These are phyloP conservation scores for Camponotus vicinus DNA, from an alignment of 1,140 invertebrate species.

Conservation along the genomic window DNA sequence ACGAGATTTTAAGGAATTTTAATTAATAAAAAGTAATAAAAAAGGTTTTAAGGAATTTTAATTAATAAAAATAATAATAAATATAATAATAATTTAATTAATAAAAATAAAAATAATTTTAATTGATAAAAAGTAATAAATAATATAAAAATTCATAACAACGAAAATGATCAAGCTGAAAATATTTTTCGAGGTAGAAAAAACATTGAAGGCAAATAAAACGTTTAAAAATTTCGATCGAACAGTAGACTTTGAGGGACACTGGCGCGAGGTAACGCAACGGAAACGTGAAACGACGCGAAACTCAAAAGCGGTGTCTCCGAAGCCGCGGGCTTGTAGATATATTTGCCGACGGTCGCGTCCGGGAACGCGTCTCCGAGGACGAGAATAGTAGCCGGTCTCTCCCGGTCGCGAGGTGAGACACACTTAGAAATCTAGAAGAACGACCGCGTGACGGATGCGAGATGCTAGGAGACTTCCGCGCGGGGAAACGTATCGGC, in stretches of 20 bases:
- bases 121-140: neutral
- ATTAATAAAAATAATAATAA: too few species aligned
- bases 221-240: neutral
- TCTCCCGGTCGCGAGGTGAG: conserved; percentile 66
- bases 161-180: conserved; percentile 14
- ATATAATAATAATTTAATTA: neutral
- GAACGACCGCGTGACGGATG: conserved; percentile 19
- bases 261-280: neutral
- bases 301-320: conserved; percentile 41
- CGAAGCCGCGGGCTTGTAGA: conserved; percentile 74
- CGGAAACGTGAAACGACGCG: conserved; percentile 45
- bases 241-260: neutral
- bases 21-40: neutral
- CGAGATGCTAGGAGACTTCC: conserved; percentile 32
- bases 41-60: too few species aligned
- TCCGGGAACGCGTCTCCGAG: conserved; percentile 76
- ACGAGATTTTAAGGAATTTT: too few species aligned
- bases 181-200: neutral
- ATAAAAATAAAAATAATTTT: neutral
- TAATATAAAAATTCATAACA: neutral
- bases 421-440: conserved; percentile 68
- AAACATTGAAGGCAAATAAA: neutral
- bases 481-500: neutral
- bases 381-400: conserved; percentile 82
- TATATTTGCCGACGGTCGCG: conserved; percentile 80